Conservation (phyloP, 2,113 vertebrate genomes). For the Amazona vittata region DNA sequence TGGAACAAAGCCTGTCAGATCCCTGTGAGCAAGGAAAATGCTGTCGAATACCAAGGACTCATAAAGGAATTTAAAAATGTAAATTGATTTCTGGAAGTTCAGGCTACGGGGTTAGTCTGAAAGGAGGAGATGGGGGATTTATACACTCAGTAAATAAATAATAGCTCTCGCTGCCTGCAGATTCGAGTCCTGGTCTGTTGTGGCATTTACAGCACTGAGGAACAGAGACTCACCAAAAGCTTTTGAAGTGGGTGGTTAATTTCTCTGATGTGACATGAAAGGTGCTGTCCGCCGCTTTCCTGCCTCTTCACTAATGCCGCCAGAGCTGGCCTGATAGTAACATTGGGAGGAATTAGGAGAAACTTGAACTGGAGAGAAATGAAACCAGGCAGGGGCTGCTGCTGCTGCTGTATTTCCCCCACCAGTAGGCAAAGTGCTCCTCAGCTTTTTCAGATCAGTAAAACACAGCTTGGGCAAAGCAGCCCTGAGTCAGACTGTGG, state of each 20-base stretch:
- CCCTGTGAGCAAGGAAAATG: slow-evolving; percentile 7
- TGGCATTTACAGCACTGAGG: background rate
- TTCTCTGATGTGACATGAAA: slow-evolving; percentile 45
- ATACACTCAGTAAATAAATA: slow-evolving; percentile 37
- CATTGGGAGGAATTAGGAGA: background rate
- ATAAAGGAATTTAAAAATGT: slow-evolving; percentile 44
- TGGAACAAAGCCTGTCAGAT: slow-evolving; percentile 40
- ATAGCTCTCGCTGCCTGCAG: background rate
- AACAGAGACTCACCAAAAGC: background rate
- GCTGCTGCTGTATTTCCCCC: background rate
- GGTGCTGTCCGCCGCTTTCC: background rate
- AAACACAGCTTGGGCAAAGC: background rate
- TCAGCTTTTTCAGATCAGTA: background rate
- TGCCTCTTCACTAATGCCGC: background rate
- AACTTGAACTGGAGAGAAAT: background rate
- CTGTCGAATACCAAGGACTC: background rate
- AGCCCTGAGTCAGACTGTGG: background rate
- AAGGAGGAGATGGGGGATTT: background rate
- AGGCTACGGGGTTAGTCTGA: background rate
- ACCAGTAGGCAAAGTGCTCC: background rate
- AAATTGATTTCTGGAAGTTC: slow-evolving; percentile 62
- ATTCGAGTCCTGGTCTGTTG: background rate
- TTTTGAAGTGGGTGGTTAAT: slow-evolving; percentile 42
- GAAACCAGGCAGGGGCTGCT: background rate
- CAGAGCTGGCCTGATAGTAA: background rate